Percentiles rank a stretch among this genome's conserved stretches.
Conservation (phyloP, 1,140 invertebrate genomes). For the Ceratosolen fusciceps region DNA sequence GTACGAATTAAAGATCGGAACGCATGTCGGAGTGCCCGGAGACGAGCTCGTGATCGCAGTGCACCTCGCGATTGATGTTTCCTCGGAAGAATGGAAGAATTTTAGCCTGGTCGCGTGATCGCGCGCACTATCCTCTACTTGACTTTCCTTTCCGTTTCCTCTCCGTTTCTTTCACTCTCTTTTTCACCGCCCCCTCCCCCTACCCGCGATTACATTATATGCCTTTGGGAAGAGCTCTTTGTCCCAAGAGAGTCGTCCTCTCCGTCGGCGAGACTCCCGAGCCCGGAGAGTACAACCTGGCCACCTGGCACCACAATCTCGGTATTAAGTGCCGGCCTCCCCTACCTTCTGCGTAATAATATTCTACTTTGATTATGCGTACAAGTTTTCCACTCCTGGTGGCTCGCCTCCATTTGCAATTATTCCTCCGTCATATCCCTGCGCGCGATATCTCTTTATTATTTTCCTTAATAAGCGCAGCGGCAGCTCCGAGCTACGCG, state of each 20-base stretch:
- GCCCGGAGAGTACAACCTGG: background rate
- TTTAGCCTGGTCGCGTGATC: constrained; percentile 28
- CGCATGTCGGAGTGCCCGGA: background rate
- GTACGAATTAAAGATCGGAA: constrained; percentile 17
- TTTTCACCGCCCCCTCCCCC: constrained; percentile 9
- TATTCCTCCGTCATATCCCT: constrained; percentile 35
- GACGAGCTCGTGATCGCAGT: constrained; percentile 28
- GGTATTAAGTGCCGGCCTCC: background rate
- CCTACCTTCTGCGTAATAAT: too few species aligned
- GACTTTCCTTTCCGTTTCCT: constrained; percentile 12
- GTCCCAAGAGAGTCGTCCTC: too few species aligned
- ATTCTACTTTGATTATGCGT: constrained; percentile 43
- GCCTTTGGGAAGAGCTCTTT: background rate
- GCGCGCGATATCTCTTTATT: constrained; percentile 12
- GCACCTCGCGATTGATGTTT: constrained; percentile 27
- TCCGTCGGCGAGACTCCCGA: background rate
- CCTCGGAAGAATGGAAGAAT: constrained; percentile 26
- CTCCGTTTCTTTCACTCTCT: constrained; percentile 9
- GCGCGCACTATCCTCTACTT: constrained; percentile 2
- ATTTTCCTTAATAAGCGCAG: constrained; percentile 20
- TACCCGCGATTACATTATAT: too few species aligned
- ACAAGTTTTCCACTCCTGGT: constrained; percentile 1
- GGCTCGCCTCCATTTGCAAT: constrained; percentile 44
- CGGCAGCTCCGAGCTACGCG: background rate
- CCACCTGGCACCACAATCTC: too few species aligned